These are phyloP conservation scores for Dysidea cf. avara DNA, from an alignment of 37 sponge, comb jelly and placozoan genomes.

Conservation along the genomic window DNA sequence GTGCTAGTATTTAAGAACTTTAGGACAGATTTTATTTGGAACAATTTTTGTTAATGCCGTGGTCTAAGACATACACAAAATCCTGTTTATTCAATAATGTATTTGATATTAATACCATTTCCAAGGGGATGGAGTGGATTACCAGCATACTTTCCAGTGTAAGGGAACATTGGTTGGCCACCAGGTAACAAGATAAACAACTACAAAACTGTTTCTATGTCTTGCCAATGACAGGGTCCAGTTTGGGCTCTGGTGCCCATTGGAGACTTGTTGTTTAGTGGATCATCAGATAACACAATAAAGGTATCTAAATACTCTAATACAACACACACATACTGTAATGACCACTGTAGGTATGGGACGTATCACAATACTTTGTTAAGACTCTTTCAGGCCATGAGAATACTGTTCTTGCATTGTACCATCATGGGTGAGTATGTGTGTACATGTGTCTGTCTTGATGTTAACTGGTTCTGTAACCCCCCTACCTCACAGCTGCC, in stretches of 20 bases:
- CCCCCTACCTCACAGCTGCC: neutral
- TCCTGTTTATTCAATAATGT: conserved; percentile 1
- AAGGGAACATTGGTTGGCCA: conserved; percentile 97
- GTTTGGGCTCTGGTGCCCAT: conserved; percentile 75
- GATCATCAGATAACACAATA: conserved; percentile 89
- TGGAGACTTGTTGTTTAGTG: conserved; percentile 83
- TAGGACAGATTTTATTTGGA: too few species aligned
- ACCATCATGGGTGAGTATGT: conserved; percentile 50
- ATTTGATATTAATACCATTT: neutral
- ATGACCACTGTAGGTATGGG: conserved; percentile 73
- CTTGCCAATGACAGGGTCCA: conserved; percentile 58
- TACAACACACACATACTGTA: neutral
- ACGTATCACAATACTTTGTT: conserved; percentile 55
- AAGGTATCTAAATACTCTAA: conserved; percentile 63
- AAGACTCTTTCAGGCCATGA: conserved; percentile 84
- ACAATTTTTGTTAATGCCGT: too few species aligned
- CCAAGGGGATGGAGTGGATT: conserved; percentile 44
- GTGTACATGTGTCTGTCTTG: neutral
- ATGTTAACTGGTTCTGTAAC: neutral
- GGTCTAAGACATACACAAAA: neutral
- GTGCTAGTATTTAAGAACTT: too few species aligned
- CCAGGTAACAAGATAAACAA: too few species aligned
- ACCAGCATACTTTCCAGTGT: conserved; percentile 83
- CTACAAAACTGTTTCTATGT: neutral
- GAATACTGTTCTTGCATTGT: conserved; percentile 86